Percentiles rank a stretch among this genome's conserved stretches.
These are phyloP conservation scores for Tolypeutes matacus DNA, from an alignment of 2,797 vertebrate genomes.

Conservation along the genomic window DNA sequence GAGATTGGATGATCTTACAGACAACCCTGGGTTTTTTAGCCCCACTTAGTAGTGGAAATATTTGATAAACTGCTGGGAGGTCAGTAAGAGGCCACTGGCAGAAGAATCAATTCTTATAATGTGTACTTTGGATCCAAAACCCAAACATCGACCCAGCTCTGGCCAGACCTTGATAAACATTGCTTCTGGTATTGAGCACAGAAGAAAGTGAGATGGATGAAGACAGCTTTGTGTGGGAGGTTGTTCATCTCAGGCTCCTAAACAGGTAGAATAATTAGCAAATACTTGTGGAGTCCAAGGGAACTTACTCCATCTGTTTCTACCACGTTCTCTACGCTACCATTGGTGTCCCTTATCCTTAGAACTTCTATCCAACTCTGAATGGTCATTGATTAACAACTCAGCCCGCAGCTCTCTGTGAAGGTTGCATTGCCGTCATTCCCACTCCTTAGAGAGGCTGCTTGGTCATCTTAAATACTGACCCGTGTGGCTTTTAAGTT, in stretches of 20 bases:
- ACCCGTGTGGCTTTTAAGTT: constrained; percentile 65
- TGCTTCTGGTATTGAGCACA: neutral
- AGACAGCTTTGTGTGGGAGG: neutral
- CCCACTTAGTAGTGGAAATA: constrained; percentile 2
- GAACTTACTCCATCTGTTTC: neutral
- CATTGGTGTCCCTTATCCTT: neutral
- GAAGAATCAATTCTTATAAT: neutral
- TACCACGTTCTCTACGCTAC: neutral
- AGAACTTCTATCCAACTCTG: neutral
- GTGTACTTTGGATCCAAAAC: neutral
- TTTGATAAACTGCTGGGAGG: neutral
- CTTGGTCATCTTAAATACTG: constrained; percentile 51
- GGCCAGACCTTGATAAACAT: neutral
- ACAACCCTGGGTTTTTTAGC: neutral
- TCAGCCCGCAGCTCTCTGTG: neutral
- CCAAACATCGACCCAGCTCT: neutral
- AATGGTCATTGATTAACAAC: neutral
- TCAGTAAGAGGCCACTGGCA: neutral
- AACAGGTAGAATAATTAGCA: neutral
- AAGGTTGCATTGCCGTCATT: constrained; percentile 51
- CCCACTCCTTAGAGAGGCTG: constrained; percentile 53
- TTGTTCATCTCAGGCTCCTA: neutral
- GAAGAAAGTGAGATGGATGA: neutral
- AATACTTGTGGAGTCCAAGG: neutral
- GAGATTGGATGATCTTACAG: neutral